A percentile compares a stretch with the other conserved stretches of the same genome.
Conservation (phyloP, 2,888 invertebrate genomes). For the Drosophila trichaetosa region DNA sequence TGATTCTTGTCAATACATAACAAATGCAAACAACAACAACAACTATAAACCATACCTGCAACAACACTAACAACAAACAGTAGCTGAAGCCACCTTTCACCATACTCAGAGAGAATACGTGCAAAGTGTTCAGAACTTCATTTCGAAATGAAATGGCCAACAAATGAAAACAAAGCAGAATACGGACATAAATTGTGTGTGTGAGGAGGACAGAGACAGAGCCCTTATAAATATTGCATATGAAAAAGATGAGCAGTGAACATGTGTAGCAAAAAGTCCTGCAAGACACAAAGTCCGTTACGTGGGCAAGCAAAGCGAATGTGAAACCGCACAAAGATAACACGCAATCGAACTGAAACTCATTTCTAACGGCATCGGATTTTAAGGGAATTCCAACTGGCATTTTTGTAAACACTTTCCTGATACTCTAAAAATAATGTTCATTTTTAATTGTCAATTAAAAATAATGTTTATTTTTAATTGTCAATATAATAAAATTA, state of each 20-base stretch:
- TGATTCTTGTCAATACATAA: conserved; percentile 33
- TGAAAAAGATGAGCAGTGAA: conserved; percentile 33
- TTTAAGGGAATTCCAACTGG: background rate
- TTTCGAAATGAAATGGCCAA: conserved; percentile 66
- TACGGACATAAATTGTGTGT: conserved; percentile 4
- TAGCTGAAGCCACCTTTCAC: conserved; percentile 27
- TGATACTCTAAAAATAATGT: background rate
- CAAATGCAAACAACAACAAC: conserved; percentile 26
- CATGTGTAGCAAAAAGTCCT: conserved; percentile 32
- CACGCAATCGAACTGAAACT: background rate
- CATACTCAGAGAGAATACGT: conserved; percentile 33
- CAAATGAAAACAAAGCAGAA: conserved; percentile 2
- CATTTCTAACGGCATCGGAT: background rate
- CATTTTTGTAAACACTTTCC: background rate
- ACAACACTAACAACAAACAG: conserved; percentile 36
- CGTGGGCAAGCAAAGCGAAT: background rate
- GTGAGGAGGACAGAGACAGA: background rate
- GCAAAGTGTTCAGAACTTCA: conserved; percentile 76
- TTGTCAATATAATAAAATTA: background rate
- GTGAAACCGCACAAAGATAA: background rate
- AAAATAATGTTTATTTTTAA: background rate
- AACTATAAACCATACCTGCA: conserved; percentile 26
- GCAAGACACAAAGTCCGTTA: background rate
- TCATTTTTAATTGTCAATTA: background rate
- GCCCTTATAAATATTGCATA: conserved; percentile 70